These are phyloP conservation scores for Tetragnatha versicolor DNA, from an alignment of 1,140 invertebrate species.

Conservation along the genomic window DNA sequence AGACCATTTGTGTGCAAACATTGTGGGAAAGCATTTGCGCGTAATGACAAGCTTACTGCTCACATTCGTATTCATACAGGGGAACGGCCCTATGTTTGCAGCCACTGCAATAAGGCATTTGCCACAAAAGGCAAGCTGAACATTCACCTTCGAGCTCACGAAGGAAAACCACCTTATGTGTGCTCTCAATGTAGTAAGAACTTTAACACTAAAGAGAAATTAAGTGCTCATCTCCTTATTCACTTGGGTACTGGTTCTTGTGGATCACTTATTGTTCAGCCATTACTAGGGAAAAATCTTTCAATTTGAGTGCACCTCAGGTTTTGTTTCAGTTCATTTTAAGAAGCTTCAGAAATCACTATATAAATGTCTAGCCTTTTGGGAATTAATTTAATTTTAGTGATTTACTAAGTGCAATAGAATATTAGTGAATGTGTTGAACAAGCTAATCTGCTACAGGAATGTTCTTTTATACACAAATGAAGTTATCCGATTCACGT, in stretches of 20 bases:
- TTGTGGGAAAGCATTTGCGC: constrained; percentile 76
- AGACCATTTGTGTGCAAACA: constrained; percentile 98
- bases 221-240: constrained; percentile 44
- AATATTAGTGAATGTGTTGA: too few relatives aligned
- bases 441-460: too few relatives aligned
- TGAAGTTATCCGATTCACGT: too few relatives aligned
- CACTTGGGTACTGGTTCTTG: constrained; percentile 29
- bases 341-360: neutral
- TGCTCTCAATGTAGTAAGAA: constrained; percentile 60
- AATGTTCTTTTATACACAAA: too few relatives aligned
- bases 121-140: constrained; percentile 60
- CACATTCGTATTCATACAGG: constrained; percentile 57
- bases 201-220: constrained; percentile 56
- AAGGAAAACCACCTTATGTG: constrained; percentile 61
- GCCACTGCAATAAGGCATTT: constrained; percentile 57
- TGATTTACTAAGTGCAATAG: too few relatives aligned
- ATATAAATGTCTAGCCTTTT: too few relatives aligned
- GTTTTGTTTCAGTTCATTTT: neutral
- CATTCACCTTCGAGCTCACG: constrained; percentile 63
- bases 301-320: neutral
- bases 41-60: constrained; percentile 48
- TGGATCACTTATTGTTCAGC: constrained; percentile 31
- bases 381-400: too few relatives aligned
- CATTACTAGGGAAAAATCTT: constrained; percentile 37
- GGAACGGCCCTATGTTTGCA: constrained; percentile 58